Evolutionary conservation across 2,113 vertebrate genomes (phyloP), one percentile per base, ranked within the genome.

Genomic region (Eptesicus fuscus): DNA sequence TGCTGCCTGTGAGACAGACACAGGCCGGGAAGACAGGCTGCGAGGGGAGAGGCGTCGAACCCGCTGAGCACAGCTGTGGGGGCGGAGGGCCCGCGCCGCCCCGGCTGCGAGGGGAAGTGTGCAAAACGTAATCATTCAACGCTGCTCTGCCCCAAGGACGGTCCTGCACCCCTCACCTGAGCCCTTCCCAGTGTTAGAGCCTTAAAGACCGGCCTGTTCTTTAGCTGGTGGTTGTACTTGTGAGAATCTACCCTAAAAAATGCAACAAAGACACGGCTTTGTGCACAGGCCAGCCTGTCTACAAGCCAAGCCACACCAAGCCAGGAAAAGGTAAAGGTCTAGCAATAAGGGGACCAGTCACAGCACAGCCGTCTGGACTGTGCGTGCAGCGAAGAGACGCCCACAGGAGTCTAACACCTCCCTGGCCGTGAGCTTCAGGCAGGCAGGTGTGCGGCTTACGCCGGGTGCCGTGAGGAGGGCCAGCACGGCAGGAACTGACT

Each of bases 401-500:
- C 65, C 59, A 20, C 20, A 0, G 18, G 49, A 3, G 3, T 22
- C 44, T 28, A 6, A 1, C 2, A 28, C 32, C 37, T 67, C 78
- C 9, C 17, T 1, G 42, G 42, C 49, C 17, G 42, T 7, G 20
- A 12, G 20, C 63, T 30, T 47, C 35, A 20, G 63, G 53, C 53
- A 53, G 77, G 51, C 37, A 0, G 37, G 23, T 59, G 53, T 25
- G 23, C 56, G 23, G 53, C 56, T 59, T 9, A 10, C 32, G 0
- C 37, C 2, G 1, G 4, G 10, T 0, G 7, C 12, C 7, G 0
- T 0, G 28, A 35, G 23, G 20, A 28, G 40, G 1, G 0, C 42
- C 30, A 7, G 40, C 51, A 30, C 28, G 28, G 37, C 0, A 4
- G 7, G 59, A 47, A 18, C 53, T 8, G 40, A 17, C 32, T 25